Evolutionary conservation across 2,113 vertebrate species (phyloP), one percentile per base, ranked within the genome.

Genomic region (Sylvia atricapilla): DNA sequence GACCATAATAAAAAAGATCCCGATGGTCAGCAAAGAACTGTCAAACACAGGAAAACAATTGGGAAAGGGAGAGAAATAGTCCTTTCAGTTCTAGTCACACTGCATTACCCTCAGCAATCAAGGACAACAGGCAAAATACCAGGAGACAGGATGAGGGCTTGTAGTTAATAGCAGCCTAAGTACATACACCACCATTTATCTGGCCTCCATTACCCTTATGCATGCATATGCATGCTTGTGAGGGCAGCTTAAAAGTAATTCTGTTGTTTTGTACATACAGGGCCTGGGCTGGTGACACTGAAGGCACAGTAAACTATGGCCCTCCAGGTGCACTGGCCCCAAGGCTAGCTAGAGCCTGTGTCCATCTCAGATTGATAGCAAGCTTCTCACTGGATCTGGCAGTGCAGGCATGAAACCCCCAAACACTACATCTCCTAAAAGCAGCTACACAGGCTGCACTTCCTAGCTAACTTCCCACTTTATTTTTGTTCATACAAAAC

Each of bases 121-220:
- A 84, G 69, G 43, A 74, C 78, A 77, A 74, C 30, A 79, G 23
- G 58, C 59, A 86, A 93, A 92, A 91, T 58, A 94, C 50, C 92
- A 91, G 55, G 70, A 93, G 90, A 90, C 90, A 95, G 93, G 83
- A 93, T 90, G 85, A 92, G 85, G 93, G 89, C 87, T 91, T 53
- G 27, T 69, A 96, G 68, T 39, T 90, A 95, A 97, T 63, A 83
- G 87, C 81, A 85, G 72, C 75, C 41, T 76, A 79, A 73, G 72
- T 15, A 58, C 58, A 43, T 19, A 46, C 35, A 21, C n/a, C 4
- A 67, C 84, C 87, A 91, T 79, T 87, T 89, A 82, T 81, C 69
- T 43, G 44, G 59, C 79, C 63, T 81, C 67, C 72, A 52, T 81
- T 84, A 91, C 43, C 44, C 64, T 56, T n/a, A 30, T 3, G 17